Evolutionary conservation across 2,797 vertebrate genomes (phyloP), one percentile per base, ranked within the genome.

Genomic region (Fringilla coelebs): DNA sequence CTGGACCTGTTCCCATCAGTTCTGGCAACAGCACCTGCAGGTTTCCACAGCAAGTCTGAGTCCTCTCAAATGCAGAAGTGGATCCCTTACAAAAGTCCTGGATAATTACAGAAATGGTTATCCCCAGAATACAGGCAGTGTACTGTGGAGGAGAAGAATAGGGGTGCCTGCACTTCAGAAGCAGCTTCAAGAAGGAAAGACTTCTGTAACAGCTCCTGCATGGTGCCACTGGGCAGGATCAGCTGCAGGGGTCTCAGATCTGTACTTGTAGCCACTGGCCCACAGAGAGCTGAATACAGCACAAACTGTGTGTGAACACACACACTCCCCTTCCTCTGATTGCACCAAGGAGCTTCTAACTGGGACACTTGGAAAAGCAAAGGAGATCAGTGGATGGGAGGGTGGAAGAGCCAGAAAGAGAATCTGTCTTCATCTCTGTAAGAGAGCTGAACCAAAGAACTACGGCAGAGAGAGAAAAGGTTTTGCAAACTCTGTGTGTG

Each of bases 201-300:
- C 10, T 51, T 51, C 5, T 29, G 2, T 54, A 28, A 12, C 32
- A 72, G 5, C 21, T 43, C 45, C 36, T 52, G 10, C 12, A 2
- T 9, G 51, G 40, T 41, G 74, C 14, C 8, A 17, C 45, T 2
- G 31, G 34, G 55, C 46, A 54, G 32, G 2, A 3, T 12, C 18
- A 28, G 55, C 87, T 48, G 22, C 60, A 40, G 43, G 29, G 57
- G 4, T 26, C 41, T 49, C 49, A 22, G n/a, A 28, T 54, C 40
- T 72, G 16, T 16, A 4, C 25, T 43, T 0, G 0, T 7, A 32
- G 7, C 31, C 26, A 2, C 22, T 13, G 46, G 12, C 8, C 38
- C 20, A 3, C 24, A 55, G 73, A 24, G 45, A 66, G 36, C n/a
- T 61, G 19, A 55, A 11, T 2, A 11, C 9, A 43, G 28, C 61